phyloP scores from a whole-genome alignment of 2,113 vertebrate species.

The Nesospiza acunhae region DNA sequence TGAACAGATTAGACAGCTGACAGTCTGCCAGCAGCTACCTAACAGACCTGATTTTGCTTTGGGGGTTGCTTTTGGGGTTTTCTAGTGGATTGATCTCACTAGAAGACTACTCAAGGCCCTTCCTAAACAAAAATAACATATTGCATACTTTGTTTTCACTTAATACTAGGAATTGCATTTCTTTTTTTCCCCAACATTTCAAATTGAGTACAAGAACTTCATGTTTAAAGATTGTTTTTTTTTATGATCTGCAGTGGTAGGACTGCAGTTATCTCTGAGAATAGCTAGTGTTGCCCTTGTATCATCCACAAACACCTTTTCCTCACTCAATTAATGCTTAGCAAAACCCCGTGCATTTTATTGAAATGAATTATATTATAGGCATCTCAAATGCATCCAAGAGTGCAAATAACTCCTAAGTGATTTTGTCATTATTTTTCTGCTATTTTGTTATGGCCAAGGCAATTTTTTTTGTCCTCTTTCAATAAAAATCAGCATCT shows the following conservation, averaged over 20 bases:
- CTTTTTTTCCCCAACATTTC: fast-evolving
- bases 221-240: not conserved
- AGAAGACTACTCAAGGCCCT: not conserved
- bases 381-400: not conserved
- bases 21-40: not conserved
- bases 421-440: not conserved
- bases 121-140: not conserved
- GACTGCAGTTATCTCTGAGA: not conserved
- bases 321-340: not conserved
- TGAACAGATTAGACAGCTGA: not conserved
- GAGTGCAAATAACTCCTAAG: not conserved
- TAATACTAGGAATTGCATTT: not conserved
- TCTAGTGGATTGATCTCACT: not conserved
- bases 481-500: not conserved
- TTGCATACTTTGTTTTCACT: not conserved
- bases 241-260: not conserved
- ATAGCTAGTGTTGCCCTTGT: not conserved
- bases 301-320: not conserved
- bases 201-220: not conserved
- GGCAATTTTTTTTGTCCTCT: not conserved
- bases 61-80: too few relatives aligned
- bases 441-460: not conserved
- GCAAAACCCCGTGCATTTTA: not conserved
- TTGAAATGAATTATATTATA: not conserved
- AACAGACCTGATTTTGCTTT: not conserved